Conservation (phyloP, 2,888 invertebrate genomes). For the Perizoma flavofasciatum region DNA sequence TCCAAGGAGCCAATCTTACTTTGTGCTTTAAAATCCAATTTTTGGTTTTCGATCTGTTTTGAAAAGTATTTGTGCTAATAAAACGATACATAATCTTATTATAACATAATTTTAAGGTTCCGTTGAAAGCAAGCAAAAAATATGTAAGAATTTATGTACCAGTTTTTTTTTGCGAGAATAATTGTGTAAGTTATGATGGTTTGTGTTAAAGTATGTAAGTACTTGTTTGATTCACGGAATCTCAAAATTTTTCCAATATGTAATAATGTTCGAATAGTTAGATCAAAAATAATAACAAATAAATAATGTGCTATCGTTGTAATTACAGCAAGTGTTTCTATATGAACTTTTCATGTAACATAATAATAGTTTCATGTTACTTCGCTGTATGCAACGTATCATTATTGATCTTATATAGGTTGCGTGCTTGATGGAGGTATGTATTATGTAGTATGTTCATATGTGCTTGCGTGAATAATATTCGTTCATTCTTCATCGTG, state of each 20-base stretch:
- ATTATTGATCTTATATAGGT: conserved; percentile 37
- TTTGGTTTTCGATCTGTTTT: conserved; percentile 93
- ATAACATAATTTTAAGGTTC: conserved; percentile 31
- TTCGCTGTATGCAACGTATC: conserved; percentile 30
- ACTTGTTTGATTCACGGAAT: conserved; percentile 11
- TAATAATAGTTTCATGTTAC: conserved; percentile 20
- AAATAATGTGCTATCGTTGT: conserved; percentile 13
- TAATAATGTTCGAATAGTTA: no score
- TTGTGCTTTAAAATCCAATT: conserved; percentile 95
- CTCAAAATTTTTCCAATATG: conserved; percentile 3
- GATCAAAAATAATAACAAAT: not conserved
- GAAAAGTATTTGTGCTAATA: conserved; percentile 73
- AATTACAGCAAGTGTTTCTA: conserved; percentile 18
- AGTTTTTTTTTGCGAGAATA: not conserved
- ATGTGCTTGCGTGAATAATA: conserved; percentile 34
- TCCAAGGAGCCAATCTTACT: conserved; percentile 96
- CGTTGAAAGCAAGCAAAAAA: conserved; percentile 31
- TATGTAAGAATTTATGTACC: not conserved
- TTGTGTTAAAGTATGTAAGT: no score
- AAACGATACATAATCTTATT: conserved; percentile 40
- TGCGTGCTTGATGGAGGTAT: conserved; percentile 36
- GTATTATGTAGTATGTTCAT: conserved; percentile 23
- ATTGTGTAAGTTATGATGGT: no score
- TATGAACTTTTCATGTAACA: conserved; percentile 3
- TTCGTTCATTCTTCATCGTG: conserved; percentile 26